Evolutionary conservation across 92 coral and sea anemone genomes (phyloP), one percentile per base, ranked within the genome.

Genomic region (Chrysogorgia sp.): DNA sequence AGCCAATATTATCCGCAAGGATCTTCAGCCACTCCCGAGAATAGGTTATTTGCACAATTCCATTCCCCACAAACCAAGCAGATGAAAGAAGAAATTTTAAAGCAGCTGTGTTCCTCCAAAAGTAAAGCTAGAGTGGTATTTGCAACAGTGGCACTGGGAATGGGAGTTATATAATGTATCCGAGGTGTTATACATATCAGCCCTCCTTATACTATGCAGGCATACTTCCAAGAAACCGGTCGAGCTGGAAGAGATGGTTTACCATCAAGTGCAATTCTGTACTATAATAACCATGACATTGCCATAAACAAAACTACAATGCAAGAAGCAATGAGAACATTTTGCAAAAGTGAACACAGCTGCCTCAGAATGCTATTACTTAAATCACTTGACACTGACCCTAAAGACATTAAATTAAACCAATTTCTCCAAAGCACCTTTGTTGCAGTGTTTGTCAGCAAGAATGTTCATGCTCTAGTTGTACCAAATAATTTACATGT

Each of bases 91-190:
- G 52, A 56, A 29, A 88, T 84, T 61, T 47, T 86, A 43, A 49
- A 40, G 13, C 77, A 82, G 47, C 81, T 86, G 8, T 35, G 74
- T 21, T 28, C 68, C 15, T 22, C 62, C 1, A 6, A 33, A n/a
- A 80, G 86, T 1, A 86, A 50, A 29, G n/a, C 71, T 1, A 78
- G 88, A 31, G 75, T 87, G 0, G 81, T 87, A 1, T 87, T 87
- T 83, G 88, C 88, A 3, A 87, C 91, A 0, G 85, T 87, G 34
- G 82, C 88, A 24, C 60, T 87, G 82, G 91, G 91, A 2, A 83
- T 87, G 88, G 92, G 92, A 17, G 86, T 88, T 40, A 37, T 37
- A 37, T 12, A 37, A 37, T 37, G 65, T 58, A 58, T 58, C 10
- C 65, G 33, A 58, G 10, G 31, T 9, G 35, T 87, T 31, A 68